Evolutionary conservation across 2,888 invertebrate species (phyloP).

Genomic region (Limenitis camilla): DNA sequence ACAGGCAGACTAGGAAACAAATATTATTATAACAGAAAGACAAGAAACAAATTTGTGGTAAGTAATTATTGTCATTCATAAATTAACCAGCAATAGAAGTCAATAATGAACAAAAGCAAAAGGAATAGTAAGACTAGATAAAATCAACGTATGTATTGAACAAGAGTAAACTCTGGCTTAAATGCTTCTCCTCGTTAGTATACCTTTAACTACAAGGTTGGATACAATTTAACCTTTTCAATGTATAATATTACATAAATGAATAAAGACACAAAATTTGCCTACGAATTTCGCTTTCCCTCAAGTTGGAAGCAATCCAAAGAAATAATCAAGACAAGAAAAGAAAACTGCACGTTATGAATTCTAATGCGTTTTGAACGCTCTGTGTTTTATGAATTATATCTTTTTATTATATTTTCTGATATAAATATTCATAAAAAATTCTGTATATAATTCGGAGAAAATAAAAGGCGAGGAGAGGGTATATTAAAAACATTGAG

Average conservation of each 20-base stretch:
- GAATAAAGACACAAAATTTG: slow-evolving; percentile 17
- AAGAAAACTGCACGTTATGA: slow-evolving; percentile 21
- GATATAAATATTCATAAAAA: not conserved
- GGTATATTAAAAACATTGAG: too few species aligned
- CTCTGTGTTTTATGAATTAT: slow-evolving; percentile 6
- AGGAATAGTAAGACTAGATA: slow-evolving; percentile 9
- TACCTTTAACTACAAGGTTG: too few species aligned
- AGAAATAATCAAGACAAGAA: slow-evolving; percentile 23
- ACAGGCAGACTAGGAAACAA: too few species aligned
- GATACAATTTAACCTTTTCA: not conserved
- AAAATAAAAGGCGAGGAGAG: too few species aligned
- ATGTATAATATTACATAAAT: slow-evolving; percentile 6
- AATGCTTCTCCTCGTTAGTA: too few species aligned
- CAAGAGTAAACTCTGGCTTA: too few species aligned
- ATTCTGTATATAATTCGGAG: not conserved
- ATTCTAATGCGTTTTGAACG: slow-evolving; percentile 14
- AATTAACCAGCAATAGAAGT: too few species aligned
- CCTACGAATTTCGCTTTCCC: slow-evolving; percentile 15
- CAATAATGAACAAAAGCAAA: too few species aligned
- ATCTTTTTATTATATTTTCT: slow-evolving; percentile 1
- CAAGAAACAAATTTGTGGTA: too few species aligned
- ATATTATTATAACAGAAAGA: too few species aligned
- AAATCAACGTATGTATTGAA: slow-evolving; percentile 5
- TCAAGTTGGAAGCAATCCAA: slow-evolving; percentile 19
- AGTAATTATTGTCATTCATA: too few species aligned